A percentile compares a stretch with the other conserved stretches of the same genome.
phyloP scores from a whole-genome alignment of 2,888 invertebrate species.

The Sphaerophoria taeniata region DNA sequence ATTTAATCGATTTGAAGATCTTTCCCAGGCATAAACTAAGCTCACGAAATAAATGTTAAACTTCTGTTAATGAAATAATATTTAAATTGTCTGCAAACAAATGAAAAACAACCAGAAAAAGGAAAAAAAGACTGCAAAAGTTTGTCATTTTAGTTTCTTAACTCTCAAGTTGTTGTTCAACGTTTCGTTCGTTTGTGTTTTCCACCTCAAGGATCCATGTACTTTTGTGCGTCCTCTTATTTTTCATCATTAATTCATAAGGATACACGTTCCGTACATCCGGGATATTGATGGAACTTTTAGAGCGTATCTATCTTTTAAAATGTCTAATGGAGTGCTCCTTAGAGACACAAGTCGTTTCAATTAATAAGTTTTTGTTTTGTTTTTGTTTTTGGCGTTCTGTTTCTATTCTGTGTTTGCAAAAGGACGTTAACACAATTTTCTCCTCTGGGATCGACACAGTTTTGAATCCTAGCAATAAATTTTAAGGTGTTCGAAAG shows the following conservation, averaged over 20 bases:
- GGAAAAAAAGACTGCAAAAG: neutral
- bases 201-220: conserved; percentile 6
- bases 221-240: conserved; percentile 12
- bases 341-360: conserved; percentile 41
- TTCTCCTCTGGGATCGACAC: neutral
- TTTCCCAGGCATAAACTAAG: conserved; percentile 5
- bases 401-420: neutral
- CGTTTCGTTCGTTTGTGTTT: neutral
- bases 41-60: conserved; percentile 5
- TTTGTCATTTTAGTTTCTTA: conserved; percentile 24
- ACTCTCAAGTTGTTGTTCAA: neutral
- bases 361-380: conserved; percentile 39
- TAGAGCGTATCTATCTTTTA: conserved; percentile 16
- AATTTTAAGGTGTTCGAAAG: too few species aligned
- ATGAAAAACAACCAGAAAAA: neutral
- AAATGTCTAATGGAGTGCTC: conserved; percentile 39
- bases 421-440: neutral
- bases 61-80: conserved; percentile 3
- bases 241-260: conserved; percentile 10
- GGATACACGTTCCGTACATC: conserved; percentile 16
- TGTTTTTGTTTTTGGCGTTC: neutral
- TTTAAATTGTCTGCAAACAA: neutral
- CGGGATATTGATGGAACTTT: conserved; percentile 23
- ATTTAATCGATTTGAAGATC: neutral
- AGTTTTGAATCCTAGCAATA: too few species aligned